phyloP scores from a whole-genome alignment of 1,140 invertebrate species.

The Wasmannia auropunctata region DNA sequence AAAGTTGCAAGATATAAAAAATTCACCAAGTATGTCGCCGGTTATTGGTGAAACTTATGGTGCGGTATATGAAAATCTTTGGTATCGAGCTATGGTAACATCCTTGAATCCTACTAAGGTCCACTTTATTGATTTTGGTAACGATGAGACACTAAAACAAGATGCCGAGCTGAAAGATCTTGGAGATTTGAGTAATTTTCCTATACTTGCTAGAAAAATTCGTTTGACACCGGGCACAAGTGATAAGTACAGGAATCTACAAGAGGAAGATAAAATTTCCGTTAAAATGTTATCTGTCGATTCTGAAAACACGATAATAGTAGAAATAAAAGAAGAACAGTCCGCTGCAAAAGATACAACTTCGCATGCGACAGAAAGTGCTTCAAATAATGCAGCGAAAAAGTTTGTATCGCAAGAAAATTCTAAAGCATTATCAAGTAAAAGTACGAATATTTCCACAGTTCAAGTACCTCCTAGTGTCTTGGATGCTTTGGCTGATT shows the following conservation, averaged over 20 bases:
- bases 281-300: slow-evolving; percentile 68
- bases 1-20: slow-evolving; percentile 7
- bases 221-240: slow-evolving; percentile 36
- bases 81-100: slow-evolving; percentile 74
- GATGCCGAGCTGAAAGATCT: slow-evolving; percentile 65
- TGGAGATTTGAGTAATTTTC: slow-evolving; percentile 28
- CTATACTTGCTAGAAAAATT: slow-evolving; percentile 64
- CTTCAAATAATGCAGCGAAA: neutral
- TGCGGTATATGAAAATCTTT: slow-evolving; percentile 59
- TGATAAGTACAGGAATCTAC: slow-evolving; percentile 12
- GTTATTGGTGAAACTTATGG: slow-evolving; percentile 71
- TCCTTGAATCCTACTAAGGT: slow-evolving; percentile 63
- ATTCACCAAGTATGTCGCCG: slow-evolving; percentile 39
- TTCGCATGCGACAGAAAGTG: neutral
- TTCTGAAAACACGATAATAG: slow-evolving; percentile 65
- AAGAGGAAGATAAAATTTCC: slow-evolving; percentile 16
- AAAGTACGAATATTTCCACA: neutral
- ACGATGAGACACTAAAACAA: slow-evolving; percentile 42
- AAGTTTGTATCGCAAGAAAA: neutral
- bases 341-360: neutral
- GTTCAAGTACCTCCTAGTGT: slow-evolving; percentile 12
- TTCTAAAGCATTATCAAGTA: neutral
- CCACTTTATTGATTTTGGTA: slow-evolving; percentile 76
- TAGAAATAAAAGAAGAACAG: slow-evolving; percentile 54
- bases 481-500: neutral